Percentiles rank a stretch among this genome's conserved stretches.
phyloP scores from a whole-genome alignment of 2,797 vertebrate genomes.

The Acipenser ruthenus region DNA sequence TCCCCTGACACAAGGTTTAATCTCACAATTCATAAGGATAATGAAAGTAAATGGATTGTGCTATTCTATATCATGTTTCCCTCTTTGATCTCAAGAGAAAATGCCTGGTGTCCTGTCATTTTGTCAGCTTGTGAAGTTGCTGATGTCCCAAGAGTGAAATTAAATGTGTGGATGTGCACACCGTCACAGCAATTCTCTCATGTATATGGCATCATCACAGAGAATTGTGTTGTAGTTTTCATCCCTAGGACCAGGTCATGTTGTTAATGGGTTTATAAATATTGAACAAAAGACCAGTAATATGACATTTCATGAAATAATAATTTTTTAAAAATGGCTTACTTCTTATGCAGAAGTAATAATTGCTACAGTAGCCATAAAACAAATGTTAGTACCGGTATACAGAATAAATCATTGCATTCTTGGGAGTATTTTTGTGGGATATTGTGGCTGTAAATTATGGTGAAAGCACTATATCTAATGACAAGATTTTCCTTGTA shows the following conservation, averaged over 20 bases:
- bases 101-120: not conserved
- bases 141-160: not conserved
- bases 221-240: not conserved
- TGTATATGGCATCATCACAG: not conserved
- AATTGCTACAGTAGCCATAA: too few relatives aligned
- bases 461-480: too few relatives aligned
- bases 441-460: too few relatives aligned
- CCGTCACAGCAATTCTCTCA: not conserved
- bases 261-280: not conserved
- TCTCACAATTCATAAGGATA: not conserved
- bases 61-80: not conserved
- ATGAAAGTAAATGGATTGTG: constrained; percentile 1
- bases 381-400: too few relatives aligned
- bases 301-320: not conserved
- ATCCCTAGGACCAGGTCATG: not conserved
- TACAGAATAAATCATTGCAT: too few relatives aligned
- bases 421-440: too few relatives aligned
- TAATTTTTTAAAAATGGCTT: too few relatives aligned
- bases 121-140: not conserved
- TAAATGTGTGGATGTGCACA: not conserved
- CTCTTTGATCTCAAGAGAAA: not conserved
- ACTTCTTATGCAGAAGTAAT: too few relatives aligned
- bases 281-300: not conserved
- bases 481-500: too few relatives aligned
- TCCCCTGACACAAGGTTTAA: constrained; percentile 1